These are phyloP conservation scores for Phrynocephalus vlangalii DNA, from an alignment of 2,797 vertebrate genomes.

Conservation along the genomic window DNA sequence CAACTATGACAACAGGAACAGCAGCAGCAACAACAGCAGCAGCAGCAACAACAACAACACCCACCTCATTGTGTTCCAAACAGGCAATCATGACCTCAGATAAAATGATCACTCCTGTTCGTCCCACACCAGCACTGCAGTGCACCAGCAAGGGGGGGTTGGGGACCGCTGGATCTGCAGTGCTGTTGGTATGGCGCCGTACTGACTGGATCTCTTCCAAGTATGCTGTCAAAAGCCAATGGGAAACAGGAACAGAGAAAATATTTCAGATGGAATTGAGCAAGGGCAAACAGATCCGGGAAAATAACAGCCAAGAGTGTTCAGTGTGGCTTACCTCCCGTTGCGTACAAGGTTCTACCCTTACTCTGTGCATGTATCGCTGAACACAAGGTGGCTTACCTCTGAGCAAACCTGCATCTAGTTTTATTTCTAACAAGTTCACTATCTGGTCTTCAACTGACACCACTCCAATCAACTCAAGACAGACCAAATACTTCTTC, in stretches of 20 bases:
- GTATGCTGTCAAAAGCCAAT: conserved; percentile 81
- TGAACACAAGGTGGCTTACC: neutral
- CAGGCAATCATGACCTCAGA: conserved; percentile 97
- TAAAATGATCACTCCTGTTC: conserved; percentile 93
- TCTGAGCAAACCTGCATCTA: neutral
- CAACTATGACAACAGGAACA: no score
- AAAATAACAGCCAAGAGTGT: neutral
- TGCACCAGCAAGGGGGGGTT: conserved; percentile 92
- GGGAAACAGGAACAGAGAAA: neutral
- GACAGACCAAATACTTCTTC: neutral
- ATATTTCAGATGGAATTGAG: neutral
- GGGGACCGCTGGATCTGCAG: conserved; percentile 86
- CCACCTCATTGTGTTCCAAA: conserved; percentile 97
- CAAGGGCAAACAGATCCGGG: neutral
- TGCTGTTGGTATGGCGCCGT: conserved; percentile 94
- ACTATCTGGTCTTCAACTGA: no score
- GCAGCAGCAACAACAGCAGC: no score
- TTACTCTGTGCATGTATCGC: neutral
- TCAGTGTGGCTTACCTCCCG: neutral
- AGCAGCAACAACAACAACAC: neutral
- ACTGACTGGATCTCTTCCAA: conserved; percentile 98
- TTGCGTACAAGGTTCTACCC: neutral
- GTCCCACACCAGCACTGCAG: conserved; percentile 95
- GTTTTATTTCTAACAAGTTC: neutral
- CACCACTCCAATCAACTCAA: no score